Evolutionary conservation across 2,797 vertebrate genomes (phyloP).

Genomic region (Tinamus major): DNA sequence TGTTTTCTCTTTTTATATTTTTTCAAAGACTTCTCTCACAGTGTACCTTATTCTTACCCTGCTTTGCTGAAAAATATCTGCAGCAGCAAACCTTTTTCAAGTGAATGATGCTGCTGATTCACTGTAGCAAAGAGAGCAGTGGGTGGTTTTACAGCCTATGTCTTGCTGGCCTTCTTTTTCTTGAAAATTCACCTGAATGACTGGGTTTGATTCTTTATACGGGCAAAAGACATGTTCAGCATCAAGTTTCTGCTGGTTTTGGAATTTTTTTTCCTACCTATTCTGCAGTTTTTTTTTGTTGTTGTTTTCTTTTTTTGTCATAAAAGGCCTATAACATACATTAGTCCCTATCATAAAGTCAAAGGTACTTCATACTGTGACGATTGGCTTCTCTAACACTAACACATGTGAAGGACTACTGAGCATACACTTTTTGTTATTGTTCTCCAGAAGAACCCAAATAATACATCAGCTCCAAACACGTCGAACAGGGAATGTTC

Average conservation of each 20-base stretch:
- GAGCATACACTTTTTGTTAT: neutral
- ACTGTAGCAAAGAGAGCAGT: neutral
- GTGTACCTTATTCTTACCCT: constrained; percentile 13
- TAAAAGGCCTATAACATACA: neutral
- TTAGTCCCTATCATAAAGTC: neutral
- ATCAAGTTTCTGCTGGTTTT: neutral
- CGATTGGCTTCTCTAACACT: neutral
- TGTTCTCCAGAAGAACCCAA: neutral
- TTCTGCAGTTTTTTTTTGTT: neutral
- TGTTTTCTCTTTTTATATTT: constrained; percentile 43
- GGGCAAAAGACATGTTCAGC: neutral
- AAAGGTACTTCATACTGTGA: neutral
- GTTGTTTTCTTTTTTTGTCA: neutral
- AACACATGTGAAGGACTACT: neutral
- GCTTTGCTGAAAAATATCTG: neutral
- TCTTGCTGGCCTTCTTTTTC: neutral
- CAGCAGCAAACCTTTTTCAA: neutral
- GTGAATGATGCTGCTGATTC: constrained; percentile 42
- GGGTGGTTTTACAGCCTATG: neutral
- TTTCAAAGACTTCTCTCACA: constrained; percentile 37
- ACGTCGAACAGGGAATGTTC: neutral
- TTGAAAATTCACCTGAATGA: constrained; percentile 16
- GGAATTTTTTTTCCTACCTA: neutral
- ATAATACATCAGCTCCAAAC: neutral
- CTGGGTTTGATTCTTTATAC: neutral